These are phyloP conservation scores for Drosophila affinis DNA, from an alignment of 2,888 invertebrate species.

Conservation along the genomic window DNA sequence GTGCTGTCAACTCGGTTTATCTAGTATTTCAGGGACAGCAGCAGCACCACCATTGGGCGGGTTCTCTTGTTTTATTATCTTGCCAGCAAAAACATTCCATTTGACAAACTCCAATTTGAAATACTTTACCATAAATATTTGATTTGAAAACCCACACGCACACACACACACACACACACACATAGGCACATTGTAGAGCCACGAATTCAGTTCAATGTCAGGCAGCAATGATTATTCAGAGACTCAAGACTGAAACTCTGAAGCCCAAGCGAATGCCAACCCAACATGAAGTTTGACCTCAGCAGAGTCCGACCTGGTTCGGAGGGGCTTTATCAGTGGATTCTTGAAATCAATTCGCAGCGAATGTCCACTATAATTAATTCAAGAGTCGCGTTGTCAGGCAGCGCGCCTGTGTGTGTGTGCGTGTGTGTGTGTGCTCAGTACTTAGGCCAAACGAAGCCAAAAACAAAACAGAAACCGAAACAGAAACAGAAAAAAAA, in stretches of 20 bases:
- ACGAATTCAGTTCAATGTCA: conserved; percentile 76
- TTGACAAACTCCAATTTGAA: conserved; percentile 4
- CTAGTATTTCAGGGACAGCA: conserved; percentile 39
- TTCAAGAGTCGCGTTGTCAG: conserved; percentile 50
- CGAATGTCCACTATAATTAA: conserved; percentile 42
- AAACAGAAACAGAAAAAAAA: not conserved
- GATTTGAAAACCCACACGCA: conserved; percentile 4
- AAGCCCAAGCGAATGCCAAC: conserved; percentile 4
- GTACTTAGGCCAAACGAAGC: conserved; percentile 30
- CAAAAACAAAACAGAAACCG: not conserved
- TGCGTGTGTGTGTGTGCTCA: conserved; percentile 1
- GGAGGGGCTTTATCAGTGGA: conserved; percentile 38
- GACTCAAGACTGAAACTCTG: conserved; percentile 26
- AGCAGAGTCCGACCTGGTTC: conserved; percentile 22
- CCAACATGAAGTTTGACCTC: conserved; percentile 46
- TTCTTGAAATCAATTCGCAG: conserved; percentile 55
- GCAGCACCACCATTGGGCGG: conserved; percentile 2
- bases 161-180: conserved; percentile 12
- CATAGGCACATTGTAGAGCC: not conserved
- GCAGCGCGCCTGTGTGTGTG: not conserved
- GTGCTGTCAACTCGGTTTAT: conserved; percentile 44
- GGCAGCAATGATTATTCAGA: conserved; percentile 54
- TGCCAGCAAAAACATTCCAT: not conserved
- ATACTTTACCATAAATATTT: conserved; percentile 31
- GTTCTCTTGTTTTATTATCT: conserved; percentile 18